Evolutionary conservation across 2,888 invertebrate genomes (phyloP).

Genomic region (Pheosia tremula): DNA sequence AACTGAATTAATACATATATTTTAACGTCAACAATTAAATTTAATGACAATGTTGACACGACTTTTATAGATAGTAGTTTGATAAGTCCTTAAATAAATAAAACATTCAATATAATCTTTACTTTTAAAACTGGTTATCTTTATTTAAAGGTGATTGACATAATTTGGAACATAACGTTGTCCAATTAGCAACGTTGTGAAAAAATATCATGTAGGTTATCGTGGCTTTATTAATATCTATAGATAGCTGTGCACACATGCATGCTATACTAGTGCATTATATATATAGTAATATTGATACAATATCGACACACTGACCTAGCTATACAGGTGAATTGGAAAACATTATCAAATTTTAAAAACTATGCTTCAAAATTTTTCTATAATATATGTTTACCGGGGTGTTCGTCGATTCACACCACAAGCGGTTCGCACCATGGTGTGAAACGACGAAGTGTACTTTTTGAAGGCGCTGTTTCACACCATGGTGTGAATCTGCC

Average conservation of each 20-base stretch:
- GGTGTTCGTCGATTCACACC: too few species aligned
- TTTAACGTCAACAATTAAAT: not conserved
- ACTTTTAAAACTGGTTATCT: not conserved
- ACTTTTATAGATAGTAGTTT: not conserved
- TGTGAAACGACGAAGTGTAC: too few species aligned
- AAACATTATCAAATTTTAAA: not conserved
- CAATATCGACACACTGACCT: slow-evolving; percentile 12
- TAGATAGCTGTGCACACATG: not conserved
- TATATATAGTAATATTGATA: not conserved
- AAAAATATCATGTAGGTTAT: slow-evolving; percentile 4
- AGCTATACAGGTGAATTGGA: too few species aligned
- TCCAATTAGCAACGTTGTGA: slow-evolving; percentile 2
- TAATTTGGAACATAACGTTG: not conserved
- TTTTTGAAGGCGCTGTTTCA: too few species aligned
- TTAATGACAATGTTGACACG: not conserved
- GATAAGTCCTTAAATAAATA: not conserved
- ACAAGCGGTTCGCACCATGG: too few species aligned
- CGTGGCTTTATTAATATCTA: not conserved
- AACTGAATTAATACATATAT: not conserved
- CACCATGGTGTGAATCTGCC: too few species aligned
- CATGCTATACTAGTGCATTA: not conserved
- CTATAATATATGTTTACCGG: too few species aligned
- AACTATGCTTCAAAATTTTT: too few species aligned
- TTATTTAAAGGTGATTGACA: slow-evolving; percentile 3
- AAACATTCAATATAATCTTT: not conserved